phyloP scores from a whole-genome alignment of 2,113 vertebrate species.

The Callospermophilus lateralis region DNA sequence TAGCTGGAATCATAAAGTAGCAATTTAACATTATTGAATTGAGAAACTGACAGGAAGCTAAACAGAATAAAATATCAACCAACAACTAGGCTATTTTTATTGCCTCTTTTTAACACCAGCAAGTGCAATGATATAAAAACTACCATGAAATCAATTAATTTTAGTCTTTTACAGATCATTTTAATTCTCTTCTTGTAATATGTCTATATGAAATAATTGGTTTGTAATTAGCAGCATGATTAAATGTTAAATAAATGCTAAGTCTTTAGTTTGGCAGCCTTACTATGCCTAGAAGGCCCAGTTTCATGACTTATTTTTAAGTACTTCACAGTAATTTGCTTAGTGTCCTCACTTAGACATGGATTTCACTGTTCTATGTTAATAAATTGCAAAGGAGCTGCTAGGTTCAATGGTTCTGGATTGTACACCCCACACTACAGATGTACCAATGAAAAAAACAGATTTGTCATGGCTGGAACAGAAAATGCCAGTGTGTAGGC shows the following conservation, averaged over 20 bases:
- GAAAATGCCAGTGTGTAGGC: not conserved
- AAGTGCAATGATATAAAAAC: not conserved
- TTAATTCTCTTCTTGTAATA: conserved; percentile 50
- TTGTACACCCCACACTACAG: not conserved
- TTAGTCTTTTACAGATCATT: conserved; percentile 71
- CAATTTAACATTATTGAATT: conserved; percentile 15
- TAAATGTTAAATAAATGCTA: conserved; percentile 73
- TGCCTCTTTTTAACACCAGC: conserved; percentile 54
- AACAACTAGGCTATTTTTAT: conserved; percentile 13
- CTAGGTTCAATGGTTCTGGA: not conserved
- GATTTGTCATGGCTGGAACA: conserved; percentile 36
- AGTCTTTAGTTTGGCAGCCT: conserved; percentile 51
- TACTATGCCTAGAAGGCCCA: not conserved
- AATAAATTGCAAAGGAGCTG: conserved; percentile 19
- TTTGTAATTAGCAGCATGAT: conserved; percentile 75
- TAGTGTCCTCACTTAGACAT: conserved; percentile 16
- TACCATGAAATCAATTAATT: conserved; percentile 56
- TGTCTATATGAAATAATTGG: conserved; percentile 64
- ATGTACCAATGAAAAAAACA: not conserved
- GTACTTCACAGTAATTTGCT: conserved; percentile 47
- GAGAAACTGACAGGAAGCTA: not conserved
- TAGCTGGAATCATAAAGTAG: conserved; percentile 28
- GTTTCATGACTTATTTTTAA: not conserved
- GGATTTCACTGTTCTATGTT: not conserved
- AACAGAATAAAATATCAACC: not conserved